Conservation (phyloP, 2,113 vertebrate species). For the Penelope pileata region DNA sequence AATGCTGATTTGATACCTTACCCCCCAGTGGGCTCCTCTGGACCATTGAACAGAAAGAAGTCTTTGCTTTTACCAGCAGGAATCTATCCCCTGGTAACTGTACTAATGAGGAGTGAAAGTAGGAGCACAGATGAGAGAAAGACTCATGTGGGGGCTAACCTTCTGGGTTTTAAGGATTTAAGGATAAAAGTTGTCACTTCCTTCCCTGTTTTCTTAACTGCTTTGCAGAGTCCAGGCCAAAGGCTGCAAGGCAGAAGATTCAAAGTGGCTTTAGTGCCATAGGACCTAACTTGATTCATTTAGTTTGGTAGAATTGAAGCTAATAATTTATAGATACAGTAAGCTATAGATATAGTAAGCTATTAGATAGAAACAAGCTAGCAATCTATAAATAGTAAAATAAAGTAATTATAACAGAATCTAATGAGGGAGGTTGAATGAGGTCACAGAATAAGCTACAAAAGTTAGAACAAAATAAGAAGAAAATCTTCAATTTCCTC, state of each 20-base stretch:
- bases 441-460: background rate
- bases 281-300: background rate
- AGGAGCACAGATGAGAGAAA: background rate
- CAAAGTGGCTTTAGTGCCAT: background rate
- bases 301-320: background rate
- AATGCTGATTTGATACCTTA: constrained; percentile 41
- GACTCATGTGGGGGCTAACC: background rate
- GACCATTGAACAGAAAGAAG: constrained; percentile 6
- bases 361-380: background rate
- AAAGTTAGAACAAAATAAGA: background rate
- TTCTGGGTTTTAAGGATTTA: background rate
- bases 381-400: background rate
- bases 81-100: background rate
- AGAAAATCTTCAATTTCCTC: background rate
- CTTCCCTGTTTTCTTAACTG: background rate
- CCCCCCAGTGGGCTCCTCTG: constrained; percentile 41
- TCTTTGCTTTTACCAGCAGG: constrained; percentile 51
- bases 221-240: background rate
- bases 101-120: constrained; percentile 55
- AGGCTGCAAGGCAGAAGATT: background rate
- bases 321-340: background rate
- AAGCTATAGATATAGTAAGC: background rate
- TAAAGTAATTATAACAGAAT: background rate
- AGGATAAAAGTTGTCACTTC: background rate
- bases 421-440: background rate